These are phyloP conservation scores for Clarias pachynema DNA, from an alignment of 2,797 vertebrate genomes.

Conservation along the genomic window DNA sequence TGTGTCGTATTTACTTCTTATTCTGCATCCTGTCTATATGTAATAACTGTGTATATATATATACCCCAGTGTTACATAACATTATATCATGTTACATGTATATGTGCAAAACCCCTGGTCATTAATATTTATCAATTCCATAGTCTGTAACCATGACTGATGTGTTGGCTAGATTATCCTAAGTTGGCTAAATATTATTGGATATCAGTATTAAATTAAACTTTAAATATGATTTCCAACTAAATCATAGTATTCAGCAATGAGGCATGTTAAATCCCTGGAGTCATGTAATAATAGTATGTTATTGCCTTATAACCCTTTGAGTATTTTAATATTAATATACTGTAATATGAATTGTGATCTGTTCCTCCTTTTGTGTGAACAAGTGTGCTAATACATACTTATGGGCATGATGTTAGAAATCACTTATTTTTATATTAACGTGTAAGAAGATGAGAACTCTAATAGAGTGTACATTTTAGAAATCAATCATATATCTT, in stretches of 20 bases:
- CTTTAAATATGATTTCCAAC: conserved; percentile 10
- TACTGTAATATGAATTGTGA: not conserved
- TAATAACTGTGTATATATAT: conserved; percentile 34
- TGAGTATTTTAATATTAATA: conserved; percentile 16
- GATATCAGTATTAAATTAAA: conserved; percentile 16
- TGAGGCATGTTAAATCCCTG: conserved; percentile 34
- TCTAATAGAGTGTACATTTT: conserved; percentile 36
- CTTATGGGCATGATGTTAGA: conserved; percentile 22
- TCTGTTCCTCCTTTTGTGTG: not conserved
- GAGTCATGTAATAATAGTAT: conserved; percentile 16
- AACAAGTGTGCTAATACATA: conserved; percentile 15
- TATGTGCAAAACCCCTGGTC: conserved; percentile 32
- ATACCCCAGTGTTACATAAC: conserved; percentile 25
- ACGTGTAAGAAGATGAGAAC: conserved; percentile 27
- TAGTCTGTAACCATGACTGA: conserved; percentile 2
- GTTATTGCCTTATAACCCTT: conserved; percentile 28
- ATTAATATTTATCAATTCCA: conserved; percentile 25
- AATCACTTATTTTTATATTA: conserved; percentile 45
- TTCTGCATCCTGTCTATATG: conserved; percentile 28
- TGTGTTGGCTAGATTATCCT: conserved; percentile 26
- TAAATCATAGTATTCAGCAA: conserved; percentile 12
- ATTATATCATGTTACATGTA: not conserved
- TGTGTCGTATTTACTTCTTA: conserved; percentile 33
- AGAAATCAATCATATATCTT: not conserved
- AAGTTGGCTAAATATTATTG: not conserved